phyloP scores from a whole-genome alignment of 2,113 vertebrate species.

The Psilopogon haemacephalus region DNA sequence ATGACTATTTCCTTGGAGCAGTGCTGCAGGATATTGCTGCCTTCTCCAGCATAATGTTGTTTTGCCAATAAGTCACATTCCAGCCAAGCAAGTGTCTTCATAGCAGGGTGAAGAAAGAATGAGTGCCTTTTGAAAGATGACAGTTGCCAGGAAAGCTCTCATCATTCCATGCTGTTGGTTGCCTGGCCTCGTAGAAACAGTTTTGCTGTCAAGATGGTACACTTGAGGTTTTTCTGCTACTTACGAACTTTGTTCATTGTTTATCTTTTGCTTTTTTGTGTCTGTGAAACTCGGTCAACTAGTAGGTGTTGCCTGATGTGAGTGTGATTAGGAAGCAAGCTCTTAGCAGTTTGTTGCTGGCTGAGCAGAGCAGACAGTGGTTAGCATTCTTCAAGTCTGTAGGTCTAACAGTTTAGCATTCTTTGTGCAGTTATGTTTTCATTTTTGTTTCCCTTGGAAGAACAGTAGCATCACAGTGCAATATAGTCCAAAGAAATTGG shows the following conservation, averaged over 20 bases:
- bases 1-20: neutral
- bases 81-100: neutral
- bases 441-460: neutral
- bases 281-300: neutral
- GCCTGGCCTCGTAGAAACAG: neutral
- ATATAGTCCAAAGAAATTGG: neutral
- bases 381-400: neutral
- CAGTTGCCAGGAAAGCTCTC: neutral
- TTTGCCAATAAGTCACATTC: constrained; percentile 1
- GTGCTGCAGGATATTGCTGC: constrained; percentile 19
- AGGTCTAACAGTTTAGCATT: neutral
- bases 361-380: neutral
- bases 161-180: neutral
- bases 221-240: neutral
- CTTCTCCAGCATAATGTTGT: neutral
- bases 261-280: neutral
- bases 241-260: neutral
- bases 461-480: neutral
- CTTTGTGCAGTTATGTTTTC: neutral
- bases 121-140: neutral
- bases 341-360: neutral
- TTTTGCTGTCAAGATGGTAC: neutral
- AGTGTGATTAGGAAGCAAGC: neutral
- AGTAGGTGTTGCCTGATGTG: neutral
- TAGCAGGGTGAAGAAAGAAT: neutral